Conservation (phyloP, 2,888 invertebrate species). For the Drepana falcataria region DNA sequence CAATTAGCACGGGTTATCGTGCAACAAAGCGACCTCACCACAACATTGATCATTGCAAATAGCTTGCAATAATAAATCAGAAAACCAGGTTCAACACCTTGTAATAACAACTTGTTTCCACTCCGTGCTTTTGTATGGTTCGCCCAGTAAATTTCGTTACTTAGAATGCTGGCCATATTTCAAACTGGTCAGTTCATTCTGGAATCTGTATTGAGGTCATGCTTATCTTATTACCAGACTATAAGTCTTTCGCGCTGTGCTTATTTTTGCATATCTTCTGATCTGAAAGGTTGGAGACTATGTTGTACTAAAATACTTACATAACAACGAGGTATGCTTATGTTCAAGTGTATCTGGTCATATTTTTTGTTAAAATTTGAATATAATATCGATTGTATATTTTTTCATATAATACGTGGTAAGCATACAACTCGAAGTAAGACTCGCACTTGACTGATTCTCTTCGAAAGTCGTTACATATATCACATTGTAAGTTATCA, state of each 20-base stretch:
- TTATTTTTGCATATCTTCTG: slow-evolving; percentile 40
- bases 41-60: slow-evolving; percentile 63
- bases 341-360: no score
- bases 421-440: no score
- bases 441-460: no score
- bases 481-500: no score
- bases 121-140: slow-evolving; percentile 42
- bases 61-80: slow-evolving; percentile 61
- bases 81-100: slow-evolving; percentile 67
- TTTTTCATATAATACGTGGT: no score
- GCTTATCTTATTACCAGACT: slow-evolving; percentile 47
- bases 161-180: slow-evolving; percentile 52
- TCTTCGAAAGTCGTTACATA: no score
- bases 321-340: neutral
- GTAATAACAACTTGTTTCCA: slow-evolving; percentile 62
- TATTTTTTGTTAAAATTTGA: no score
- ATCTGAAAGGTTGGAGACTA: slow-evolving; percentile 27
- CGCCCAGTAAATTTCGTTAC: slow-evolving; percentile 49
- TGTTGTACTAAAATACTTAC: neutral
- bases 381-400: no score
- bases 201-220: slow-evolving; percentile 48
- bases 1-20: slow-evolving; percentile 47
- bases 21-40: slow-evolving; percentile 52
- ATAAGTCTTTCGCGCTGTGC: slow-evolving; percentile 34
- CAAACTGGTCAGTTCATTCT: slow-evolving; percentile 45